A percentile compares a stretch with the other conserved stretches of the same genome.
Conservation (phyloP, 2,888 invertebrate species). For the Helleia helle region DNA sequence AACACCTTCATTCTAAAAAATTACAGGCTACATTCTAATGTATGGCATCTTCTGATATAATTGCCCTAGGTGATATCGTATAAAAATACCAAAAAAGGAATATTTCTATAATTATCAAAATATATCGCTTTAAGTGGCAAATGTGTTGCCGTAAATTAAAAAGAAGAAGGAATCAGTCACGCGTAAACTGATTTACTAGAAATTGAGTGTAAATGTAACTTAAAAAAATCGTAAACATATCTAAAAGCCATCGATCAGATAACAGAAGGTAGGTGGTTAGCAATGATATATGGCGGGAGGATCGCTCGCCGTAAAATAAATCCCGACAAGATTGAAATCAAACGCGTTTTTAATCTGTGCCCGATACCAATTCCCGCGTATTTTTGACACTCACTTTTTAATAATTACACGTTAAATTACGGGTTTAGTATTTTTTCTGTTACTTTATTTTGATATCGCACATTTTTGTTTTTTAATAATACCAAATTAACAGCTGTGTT, state of each 20-base stretch:
- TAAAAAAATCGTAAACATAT: no score
- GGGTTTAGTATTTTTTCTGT: not conserved
- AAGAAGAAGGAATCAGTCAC: no score
- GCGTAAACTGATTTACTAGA: no score
- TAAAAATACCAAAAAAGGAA: no score
- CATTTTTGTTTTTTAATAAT: no score
- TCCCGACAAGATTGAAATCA: conserved; percentile 22
- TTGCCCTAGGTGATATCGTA: conserved; percentile 25
- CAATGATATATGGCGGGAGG: conserved; percentile 22
- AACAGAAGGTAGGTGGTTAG: conserved; percentile 18
- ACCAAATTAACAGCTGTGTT: no score
- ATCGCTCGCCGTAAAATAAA: conserved; percentile 18
- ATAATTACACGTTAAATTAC: conserved; percentile 12
- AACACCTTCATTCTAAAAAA: conserved; percentile 28
- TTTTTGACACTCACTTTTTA: conserved; percentile 8
- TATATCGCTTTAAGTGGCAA: not conserved
- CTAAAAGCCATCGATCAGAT: conserved; percentile 5
- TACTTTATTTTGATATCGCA: not conserved
- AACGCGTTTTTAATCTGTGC: conserved; percentile 5
- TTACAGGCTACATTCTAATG: conserved; percentile 28
- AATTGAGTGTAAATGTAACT: no score
- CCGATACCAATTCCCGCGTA: conserved; percentile 5
- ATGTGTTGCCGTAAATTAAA: no score
- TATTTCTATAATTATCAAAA: no score
- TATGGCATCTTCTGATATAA: conserved; percentile 24